Percentiles rank a stretch among this genome's conserved stretches.
These are phyloP conservation scores for Phengaris alcon DNA, from an alignment of 2,888 invertebrate genomes.

Conservation along the genomic window DNA sequence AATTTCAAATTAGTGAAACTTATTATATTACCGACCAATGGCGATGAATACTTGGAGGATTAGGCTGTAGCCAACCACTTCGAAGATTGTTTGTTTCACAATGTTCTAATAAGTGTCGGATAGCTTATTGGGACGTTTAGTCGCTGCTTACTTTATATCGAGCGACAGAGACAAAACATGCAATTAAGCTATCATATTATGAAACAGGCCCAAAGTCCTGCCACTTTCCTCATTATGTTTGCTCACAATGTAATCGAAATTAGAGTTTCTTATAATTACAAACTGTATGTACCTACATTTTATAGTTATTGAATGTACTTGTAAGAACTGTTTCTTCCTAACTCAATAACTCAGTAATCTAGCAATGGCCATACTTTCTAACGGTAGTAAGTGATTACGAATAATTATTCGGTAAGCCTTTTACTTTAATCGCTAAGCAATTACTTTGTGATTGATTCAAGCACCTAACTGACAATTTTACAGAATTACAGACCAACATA, in stretches of 20 bases:
- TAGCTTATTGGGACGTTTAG: too few relatives aligned
- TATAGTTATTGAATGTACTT: neutral
- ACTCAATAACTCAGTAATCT: neutral
- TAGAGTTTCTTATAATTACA: neutral
- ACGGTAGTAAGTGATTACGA: conserved; percentile 17
- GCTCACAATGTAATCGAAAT: too few relatives aligned
- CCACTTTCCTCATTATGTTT: too few relatives aligned
- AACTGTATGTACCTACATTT: neutral
- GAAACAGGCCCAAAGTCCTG: too few relatives aligned
- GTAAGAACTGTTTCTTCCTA: neutral
- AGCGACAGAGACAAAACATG: too few relatives aligned
- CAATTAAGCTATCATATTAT: too few relatives aligned
- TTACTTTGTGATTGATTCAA: conserved; percentile 9
- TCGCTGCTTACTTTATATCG: too few relatives aligned
- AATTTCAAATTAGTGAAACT: neutral
- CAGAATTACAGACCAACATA: neutral
- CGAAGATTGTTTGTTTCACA: too few relatives aligned
- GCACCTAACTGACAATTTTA: neutral
- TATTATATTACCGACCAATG: too few relatives aligned
- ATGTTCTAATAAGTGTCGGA: too few relatives aligned
- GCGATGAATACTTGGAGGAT: too few relatives aligned
- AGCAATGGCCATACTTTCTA: neutral
- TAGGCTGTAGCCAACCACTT: too few relatives aligned
- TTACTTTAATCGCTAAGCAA: conserved; percentile 21
- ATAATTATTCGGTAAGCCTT: conserved; percentile 5